phyloP scores from a whole-genome alignment of 1,140 invertebrate genomes.

The Danaus melanippus region DNA sequence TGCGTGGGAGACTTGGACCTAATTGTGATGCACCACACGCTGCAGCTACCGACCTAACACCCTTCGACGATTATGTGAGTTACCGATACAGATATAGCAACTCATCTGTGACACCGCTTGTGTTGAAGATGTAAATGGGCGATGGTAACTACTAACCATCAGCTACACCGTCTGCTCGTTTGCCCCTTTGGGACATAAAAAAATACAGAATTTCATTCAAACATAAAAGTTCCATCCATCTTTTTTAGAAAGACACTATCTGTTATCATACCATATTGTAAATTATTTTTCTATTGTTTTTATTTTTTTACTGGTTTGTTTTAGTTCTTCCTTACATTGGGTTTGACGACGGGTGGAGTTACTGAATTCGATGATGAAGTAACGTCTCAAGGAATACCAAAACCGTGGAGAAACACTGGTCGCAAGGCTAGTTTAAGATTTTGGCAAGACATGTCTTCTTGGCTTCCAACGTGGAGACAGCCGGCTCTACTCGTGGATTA shows the following conservation, averaged over 20 bases:
- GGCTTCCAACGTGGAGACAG: conserved; percentile 22
- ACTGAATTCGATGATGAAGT: conserved; percentile 26
- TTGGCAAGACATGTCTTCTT: conserved; percentile 21
- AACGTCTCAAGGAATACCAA: conserved; percentile 13
- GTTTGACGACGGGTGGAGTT: conserved; percentile 25
- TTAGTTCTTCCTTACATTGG: conserved; percentile 27
- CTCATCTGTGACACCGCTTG: no score
- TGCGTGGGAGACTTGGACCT: conserved; percentile 10
- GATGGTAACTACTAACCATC: no score
- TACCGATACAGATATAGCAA: neutral
- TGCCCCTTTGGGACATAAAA: no score
- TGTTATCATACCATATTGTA: no score
- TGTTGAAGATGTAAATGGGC: no score
- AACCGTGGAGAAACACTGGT: conserved; percentile 25
- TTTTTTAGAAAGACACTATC: no score
- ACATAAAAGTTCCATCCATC: no score
- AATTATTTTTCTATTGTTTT: no score
- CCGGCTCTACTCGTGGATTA: conserved; percentile 22
- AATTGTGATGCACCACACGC: conserved; percentile 11
- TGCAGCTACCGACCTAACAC: conserved; percentile 15
- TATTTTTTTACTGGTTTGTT: neutral
- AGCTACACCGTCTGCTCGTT: no score
- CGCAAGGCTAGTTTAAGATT: conserved; percentile 21
- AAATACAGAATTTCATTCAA: no score
- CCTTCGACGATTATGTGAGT: conserved; percentile 25